phyloP scores from a whole-genome alignment of 2,113 vertebrate genomes.

The Halichoerus grypus region DNA sequence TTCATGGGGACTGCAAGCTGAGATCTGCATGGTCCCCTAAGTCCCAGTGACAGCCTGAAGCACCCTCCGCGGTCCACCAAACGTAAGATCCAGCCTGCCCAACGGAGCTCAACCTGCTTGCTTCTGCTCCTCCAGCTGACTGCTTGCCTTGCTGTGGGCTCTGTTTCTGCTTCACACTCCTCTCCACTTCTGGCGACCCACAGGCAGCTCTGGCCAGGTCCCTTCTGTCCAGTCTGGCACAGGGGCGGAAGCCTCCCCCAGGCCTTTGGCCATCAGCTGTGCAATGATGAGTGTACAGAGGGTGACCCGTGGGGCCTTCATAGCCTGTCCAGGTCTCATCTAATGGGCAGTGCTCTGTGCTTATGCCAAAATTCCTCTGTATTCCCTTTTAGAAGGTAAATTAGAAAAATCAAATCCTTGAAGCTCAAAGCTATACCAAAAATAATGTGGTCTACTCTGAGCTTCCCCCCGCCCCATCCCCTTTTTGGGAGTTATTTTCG shows the following conservation, averaged over 20 bases:
- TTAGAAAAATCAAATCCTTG: neutral
- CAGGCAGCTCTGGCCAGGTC: neutral
- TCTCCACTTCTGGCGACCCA: neutral
- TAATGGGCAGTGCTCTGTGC: neutral
- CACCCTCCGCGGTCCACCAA: neutral
- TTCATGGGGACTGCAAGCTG: neutral
- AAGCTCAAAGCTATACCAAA: neutral
- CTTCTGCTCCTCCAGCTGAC: neutral
- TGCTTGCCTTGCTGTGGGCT: neutral
- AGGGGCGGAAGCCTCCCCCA: neutral
- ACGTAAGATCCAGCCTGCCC: neutral
- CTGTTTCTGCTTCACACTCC: no score
- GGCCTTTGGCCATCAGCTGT: neutral
- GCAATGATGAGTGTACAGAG: neutral
- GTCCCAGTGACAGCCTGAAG: neutral
- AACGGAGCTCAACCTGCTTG: neutral
- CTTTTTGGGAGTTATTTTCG: neutral
- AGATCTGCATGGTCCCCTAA: neutral
- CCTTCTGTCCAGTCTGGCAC: neutral
- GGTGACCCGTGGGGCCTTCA: neutral
- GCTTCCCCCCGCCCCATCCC: neutral
- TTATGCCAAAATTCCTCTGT: neutral
- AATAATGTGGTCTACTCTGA: neutral
- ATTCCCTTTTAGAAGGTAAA: neutral
- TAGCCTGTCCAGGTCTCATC: neutral